These are phyloP conservation scores for Lysandra bellargus DNA, from an alignment of 2,888 invertebrate species.

Conservation along the genomic window DNA sequence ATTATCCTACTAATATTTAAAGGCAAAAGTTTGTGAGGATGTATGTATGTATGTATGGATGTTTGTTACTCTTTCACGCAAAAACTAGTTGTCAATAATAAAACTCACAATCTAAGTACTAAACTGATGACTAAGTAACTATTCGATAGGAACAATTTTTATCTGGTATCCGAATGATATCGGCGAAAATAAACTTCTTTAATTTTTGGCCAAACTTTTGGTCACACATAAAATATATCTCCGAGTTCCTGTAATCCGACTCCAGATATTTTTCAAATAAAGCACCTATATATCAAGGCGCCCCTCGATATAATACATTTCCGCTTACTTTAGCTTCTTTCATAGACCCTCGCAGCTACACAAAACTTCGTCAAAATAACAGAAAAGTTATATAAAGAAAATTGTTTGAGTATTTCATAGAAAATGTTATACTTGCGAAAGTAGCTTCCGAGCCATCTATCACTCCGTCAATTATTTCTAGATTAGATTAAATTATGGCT, in stretches of 20 bases:
- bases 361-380: background rate
- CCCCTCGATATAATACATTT: conserved; percentile 64
- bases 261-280: conserved; percentile 63
- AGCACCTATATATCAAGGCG: conserved; percentile 68
- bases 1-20: too few species aligned
- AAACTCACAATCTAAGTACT: too few species aligned
- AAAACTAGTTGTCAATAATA: too few species aligned
- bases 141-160: background rate
- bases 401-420: background rate
- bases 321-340: conserved; percentile 52
- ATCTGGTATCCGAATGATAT: background rate
- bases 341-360: background rate
- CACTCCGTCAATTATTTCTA: background rate
- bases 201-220: conserved; percentile 20
- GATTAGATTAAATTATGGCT: background rate
- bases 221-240: conserved; percentile 28
- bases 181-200: background rate
- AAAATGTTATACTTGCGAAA: background rate
- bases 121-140: background rate
- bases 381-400: background rate
- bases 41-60: too few species aligned
- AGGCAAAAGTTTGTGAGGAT: too few species aligned
- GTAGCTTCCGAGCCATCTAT: background rate
- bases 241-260: conserved; percentile 42
- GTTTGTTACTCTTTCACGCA: too few species aligned